A percentile compares a stretch with the other conserved stretches of the same genome.
phyloP scores from a whole-genome alignment of 35 echinoderm and acorn worm genomes.

The Eucidaris tribuloides region DNA sequence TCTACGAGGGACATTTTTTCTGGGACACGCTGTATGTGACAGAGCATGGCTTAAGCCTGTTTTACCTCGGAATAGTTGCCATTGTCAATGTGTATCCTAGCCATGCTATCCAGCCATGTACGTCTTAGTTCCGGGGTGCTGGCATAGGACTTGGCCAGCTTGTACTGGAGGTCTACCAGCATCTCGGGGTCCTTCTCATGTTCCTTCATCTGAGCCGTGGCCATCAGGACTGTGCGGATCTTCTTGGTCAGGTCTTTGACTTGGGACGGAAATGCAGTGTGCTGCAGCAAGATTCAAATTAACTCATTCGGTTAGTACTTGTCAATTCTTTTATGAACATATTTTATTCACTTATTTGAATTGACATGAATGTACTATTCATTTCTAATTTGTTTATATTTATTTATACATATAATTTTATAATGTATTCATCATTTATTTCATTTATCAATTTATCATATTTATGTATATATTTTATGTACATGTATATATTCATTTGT shows the following conservation, averaged over 20 bases:
- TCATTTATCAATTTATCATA: too few species aligned
- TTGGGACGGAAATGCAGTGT: conserved; percentile 81
- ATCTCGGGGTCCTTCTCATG: conserved; percentile 99
- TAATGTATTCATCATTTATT: too few species aligned
- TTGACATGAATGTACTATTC: background rate
- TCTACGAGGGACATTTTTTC: too few species aligned
- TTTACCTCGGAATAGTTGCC: conserved; percentile 96
- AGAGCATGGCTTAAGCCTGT: too few species aligned
- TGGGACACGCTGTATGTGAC: too few species aligned
- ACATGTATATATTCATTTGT: too few species aligned
- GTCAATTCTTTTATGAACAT: background rate
- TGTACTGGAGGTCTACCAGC: conserved; percentile 98
- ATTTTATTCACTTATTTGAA: background rate
- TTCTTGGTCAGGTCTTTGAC: conserved; percentile 98
- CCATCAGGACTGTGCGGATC: conserved; percentile 96
- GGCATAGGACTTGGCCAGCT: conserved; percentile 90
- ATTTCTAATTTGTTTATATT: too few species aligned
- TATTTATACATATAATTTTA: too few species aligned
- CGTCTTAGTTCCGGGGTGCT: conserved; percentile 92
- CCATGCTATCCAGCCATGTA: conserved; percentile 99
- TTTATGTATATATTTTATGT: too few species aligned
- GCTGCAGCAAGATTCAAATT: conserved; percentile 51
- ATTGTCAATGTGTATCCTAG: conserved; percentile 86
- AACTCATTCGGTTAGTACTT: background rate
- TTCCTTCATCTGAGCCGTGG: conserved; percentile 97